A percentile compares a stretch with the other conserved stretches of the same genome.
phyloP scores from a whole-genome alignment of 92 coral and sea anemone species.

The Umimayanthus chanpuru region DNA sequence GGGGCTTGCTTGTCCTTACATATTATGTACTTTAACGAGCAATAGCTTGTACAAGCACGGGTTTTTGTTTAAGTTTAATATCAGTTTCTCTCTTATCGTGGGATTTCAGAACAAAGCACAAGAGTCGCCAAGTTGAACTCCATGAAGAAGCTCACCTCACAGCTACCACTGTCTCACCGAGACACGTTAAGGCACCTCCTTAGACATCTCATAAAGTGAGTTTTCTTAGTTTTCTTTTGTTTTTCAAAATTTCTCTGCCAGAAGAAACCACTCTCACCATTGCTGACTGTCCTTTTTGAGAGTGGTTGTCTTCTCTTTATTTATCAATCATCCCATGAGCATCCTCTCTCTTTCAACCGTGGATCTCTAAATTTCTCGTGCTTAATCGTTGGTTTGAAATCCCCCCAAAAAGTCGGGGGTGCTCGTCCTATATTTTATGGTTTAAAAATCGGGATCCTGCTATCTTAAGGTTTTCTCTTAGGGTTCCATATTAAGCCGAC shows the following conservation, averaged over 20 bases:
- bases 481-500: too few species aligned
- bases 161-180: constrained; percentile 84
- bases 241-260: not conserved
- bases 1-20: too few species aligned
- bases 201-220: constrained; percentile 85
- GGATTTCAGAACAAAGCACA: constrained; percentile 77
- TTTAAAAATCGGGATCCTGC: too few species aligned
- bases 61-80: not conserved
- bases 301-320: too few species aligned
- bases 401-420: too few species aligned
- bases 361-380: too few species aligned
- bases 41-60: not conserved
- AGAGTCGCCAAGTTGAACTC: constrained; percentile 70
- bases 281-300: not conserved
- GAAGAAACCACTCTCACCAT: not conserved
- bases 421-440: too few species aligned
- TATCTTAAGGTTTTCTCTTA: too few species aligned
- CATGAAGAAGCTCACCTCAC: constrained; percentile 70
- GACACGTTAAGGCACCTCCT: constrained; percentile 78
- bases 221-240: not conserved
- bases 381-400: too few species aligned
- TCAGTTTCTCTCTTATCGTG: not conserved
- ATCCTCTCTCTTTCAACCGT: too few species aligned
- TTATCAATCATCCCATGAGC: too few species aligned
- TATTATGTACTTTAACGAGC: not conserved